Base-by-base conservation (phyloP, 1,140 invertebrate genomes). In the Piezodorus guildinii region DNA sequence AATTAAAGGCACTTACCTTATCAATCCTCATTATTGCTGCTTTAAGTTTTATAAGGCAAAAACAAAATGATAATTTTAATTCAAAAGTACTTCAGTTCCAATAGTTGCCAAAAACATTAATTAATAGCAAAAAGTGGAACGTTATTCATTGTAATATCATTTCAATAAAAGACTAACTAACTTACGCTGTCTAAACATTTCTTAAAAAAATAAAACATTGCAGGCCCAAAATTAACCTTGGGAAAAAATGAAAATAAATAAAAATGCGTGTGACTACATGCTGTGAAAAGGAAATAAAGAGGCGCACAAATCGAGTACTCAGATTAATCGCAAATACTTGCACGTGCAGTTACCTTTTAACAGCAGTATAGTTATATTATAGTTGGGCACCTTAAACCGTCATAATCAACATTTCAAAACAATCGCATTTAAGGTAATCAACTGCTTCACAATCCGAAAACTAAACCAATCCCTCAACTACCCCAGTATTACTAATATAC, bases 211-310 rank as follows among this genome's bases (percentile, higher is more conserved):
- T 39, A 39, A 39, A 39, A 39, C 9, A 39, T 39, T 39, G 34
- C 34, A 39, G 34, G 34, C 34, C 34, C 34, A 39, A 44, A 66
- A 62, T 61, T 49, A 66, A 23, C 25, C 56, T 27, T 30, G 60
- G 63, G 45, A 66, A 58, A 60, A 52, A 51, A 63, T 56, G n/a
- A 68, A 66, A 39, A 46, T 25, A 25, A 60, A 62, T n/a, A 52
- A 63, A 64, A 62, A 51, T 56, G 60, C 59, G 51, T 65, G 54
- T 52, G 21, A 64, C 62, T 65, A 44, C 64, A 67, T 67, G 61
- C 62, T 63, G 62, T 63, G 62, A 63, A 63, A 63, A 63, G 49
- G 62, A 63, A 63, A 39, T 51, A 39, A 23, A 21, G 49, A 63
- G 49, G 49, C 49, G 62, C 62, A 63, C 46, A 63, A 43, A 60